These are phyloP conservation scores for Rhinogobio ventralis DNA, from an alignment of 2,797 vertebrate species.

Conservation along the genomic window DNA sequence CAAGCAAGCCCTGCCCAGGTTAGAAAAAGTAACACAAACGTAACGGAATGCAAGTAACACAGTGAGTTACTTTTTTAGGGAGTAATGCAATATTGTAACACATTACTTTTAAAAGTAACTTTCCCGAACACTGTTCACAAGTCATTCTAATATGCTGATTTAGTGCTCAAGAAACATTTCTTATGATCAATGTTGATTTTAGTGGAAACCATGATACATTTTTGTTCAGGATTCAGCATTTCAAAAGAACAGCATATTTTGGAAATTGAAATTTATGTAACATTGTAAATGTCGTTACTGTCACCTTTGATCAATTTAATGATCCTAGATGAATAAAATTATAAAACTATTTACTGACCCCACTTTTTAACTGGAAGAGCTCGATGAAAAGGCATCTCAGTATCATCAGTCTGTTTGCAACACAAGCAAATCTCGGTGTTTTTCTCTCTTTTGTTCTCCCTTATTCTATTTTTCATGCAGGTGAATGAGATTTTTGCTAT, in stretches of 20 bases:
- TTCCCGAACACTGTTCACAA: neutral
- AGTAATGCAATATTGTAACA: neutral
- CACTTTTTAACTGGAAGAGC: neutral
- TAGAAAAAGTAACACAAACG: neutral
- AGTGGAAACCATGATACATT: neutral
- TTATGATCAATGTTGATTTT: neutral
- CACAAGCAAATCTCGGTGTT: neutral
- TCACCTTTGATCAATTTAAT: neutral
- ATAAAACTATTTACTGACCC: neutral
- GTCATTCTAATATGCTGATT: neutral
- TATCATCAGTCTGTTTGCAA: conserved; percentile 8
- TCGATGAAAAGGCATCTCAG: neutral
- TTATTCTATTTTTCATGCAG: conserved; percentile 10
- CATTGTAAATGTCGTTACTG: neutral
- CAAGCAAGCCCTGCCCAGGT: no score
- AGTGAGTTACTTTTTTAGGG: neutral
- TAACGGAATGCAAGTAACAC: neutral
- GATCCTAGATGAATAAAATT: neutral
- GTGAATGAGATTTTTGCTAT: conserved; percentile 11
- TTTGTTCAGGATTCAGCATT: neutral
- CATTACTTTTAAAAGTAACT: neutral
- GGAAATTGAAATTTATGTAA: neutral
- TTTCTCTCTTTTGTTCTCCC: neutral
- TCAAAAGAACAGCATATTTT: neutral
- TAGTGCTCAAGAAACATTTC: neutral